phyloP scores from a whole-genome alignment of 2,888 invertebrate genomes.

The Osmoderma eremita region DNA sequence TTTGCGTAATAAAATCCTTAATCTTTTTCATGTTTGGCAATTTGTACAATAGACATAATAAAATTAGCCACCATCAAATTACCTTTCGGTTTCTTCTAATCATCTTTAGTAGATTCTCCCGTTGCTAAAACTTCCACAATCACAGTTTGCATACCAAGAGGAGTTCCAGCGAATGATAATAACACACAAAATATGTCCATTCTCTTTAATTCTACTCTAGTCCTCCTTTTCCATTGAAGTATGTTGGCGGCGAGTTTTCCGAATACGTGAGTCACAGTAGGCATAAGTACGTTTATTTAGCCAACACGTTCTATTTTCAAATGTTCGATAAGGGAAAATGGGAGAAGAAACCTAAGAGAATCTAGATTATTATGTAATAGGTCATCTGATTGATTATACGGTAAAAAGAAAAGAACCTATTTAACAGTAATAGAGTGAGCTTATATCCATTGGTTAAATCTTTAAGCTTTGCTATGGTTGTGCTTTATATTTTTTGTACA shows the following conservation, averaged over 20 bases:
- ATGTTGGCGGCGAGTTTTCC: conserved; percentile 41
- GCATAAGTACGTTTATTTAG: conserved; percentile 43
- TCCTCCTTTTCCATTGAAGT: conserved; percentile 41
- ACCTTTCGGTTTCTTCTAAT: conserved; percentile 58
- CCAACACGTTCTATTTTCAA: conserved; percentile 34
- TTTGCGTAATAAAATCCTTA: too few species aligned
- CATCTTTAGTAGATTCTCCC: conserved; percentile 48
- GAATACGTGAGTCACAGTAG: conserved; percentile 43
- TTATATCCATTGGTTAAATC: too few species aligned
- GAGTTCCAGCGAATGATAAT: neutral
- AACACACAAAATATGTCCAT: conserved; percentile 24
- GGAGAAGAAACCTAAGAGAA: too few species aligned
- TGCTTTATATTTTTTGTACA: too few species aligned
- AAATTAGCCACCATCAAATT: too few species aligned
- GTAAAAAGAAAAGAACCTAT: too few species aligned
- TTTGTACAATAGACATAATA: too few species aligned
- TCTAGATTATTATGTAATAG: too few species aligned
- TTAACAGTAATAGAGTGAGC: too few species aligned
- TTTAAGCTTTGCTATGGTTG: too few species aligned
- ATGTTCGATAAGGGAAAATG: conserved; percentile 16
- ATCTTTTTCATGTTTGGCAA: too few species aligned
- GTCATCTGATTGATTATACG: too few species aligned
- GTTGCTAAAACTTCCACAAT: conserved; percentile 15
- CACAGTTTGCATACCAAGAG: conserved; percentile 15
- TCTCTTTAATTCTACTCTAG: conserved; percentile 45